Conservation (phyloP, 2,888 invertebrate genomes). For the Schizaphis graminum region DNA sequence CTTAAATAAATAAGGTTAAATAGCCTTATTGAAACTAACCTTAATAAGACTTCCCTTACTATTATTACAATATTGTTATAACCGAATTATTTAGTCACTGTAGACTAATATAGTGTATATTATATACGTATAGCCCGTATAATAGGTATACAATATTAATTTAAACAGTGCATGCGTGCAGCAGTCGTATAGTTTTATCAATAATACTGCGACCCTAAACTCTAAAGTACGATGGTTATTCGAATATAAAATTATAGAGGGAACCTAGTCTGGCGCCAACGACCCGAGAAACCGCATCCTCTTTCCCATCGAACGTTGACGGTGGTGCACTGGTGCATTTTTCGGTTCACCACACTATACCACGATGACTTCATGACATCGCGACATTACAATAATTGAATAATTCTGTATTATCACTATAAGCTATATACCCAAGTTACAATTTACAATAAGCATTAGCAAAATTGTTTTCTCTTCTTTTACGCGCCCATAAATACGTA, state of each 20-base stretch:
- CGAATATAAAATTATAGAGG: neutral
- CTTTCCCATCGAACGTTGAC: neutral
- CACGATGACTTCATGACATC: neutral
- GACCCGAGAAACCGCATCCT: conserved; percentile 12
- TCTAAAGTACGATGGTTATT: neutral
- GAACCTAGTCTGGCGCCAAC: neutral
- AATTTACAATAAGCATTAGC: neutral
- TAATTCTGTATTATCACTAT: neutral
- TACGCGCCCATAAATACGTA: neutral
- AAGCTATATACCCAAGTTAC: neutral
- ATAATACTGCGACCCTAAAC: neutral
- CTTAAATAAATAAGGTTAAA: too few relatives aligned
- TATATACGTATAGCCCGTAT: neutral
- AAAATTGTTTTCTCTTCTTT: neutral
- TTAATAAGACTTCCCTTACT: neutral
- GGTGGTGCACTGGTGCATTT: neutral
- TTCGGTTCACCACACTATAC: neutral
- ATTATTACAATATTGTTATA: neutral
- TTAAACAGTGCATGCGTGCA: neutral
- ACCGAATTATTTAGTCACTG: neutral
- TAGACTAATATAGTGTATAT: neutral
- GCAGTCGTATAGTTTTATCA: neutral
- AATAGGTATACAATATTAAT: neutral
- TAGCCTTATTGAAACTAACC: too few relatives aligned
- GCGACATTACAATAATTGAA: neutral